Evolutionary conservation across 2,797 vertebrate species (phyloP).

Genomic region (Falco naumanni): DNA sequence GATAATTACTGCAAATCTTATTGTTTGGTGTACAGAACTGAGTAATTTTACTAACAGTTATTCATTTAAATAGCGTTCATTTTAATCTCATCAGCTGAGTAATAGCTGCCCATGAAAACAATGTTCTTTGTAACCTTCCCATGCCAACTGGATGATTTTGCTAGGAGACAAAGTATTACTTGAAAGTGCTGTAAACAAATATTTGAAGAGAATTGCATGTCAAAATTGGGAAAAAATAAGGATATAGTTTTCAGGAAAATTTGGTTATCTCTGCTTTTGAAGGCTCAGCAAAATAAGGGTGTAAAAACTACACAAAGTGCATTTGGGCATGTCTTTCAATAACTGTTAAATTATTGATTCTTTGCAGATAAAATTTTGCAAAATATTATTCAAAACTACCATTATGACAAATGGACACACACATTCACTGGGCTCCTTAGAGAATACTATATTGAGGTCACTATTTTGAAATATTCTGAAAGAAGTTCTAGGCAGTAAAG

Average conservation of each 20-base stretch:
- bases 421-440: not conserved
- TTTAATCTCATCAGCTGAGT: not conserved
- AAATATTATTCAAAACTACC: not conserved
- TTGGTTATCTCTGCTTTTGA: not conserved
- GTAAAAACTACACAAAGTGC: not conserved
- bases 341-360: not conserved
- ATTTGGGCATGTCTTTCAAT: not conserved
- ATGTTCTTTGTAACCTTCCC: not conserved
- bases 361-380: not conserved
- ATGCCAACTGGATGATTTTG: not conserved
- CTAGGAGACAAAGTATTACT: not conserved
- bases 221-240: not conserved
- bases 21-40: not conserved
- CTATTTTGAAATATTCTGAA: not conserved
- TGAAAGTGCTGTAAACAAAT: not conserved
- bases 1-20: constrained; percentile 22
- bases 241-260: not conserved
- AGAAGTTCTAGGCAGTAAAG: not conserved
- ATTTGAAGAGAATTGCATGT: not conserved
- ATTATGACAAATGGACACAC: not conserved
- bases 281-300: not conserved
- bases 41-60: constrained; percentile 24
- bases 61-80: constrained; percentile 22
- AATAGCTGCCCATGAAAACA: not conserved
- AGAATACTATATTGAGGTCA: not conserved